Percentiles rank a stretch among this genome's conserved stretches.
These are phyloP conservation scores for Scaptomyza cyrtandrae DNA, from an alignment of 2,888 invertebrate genomes.

Conservation along the genomic window DNA sequence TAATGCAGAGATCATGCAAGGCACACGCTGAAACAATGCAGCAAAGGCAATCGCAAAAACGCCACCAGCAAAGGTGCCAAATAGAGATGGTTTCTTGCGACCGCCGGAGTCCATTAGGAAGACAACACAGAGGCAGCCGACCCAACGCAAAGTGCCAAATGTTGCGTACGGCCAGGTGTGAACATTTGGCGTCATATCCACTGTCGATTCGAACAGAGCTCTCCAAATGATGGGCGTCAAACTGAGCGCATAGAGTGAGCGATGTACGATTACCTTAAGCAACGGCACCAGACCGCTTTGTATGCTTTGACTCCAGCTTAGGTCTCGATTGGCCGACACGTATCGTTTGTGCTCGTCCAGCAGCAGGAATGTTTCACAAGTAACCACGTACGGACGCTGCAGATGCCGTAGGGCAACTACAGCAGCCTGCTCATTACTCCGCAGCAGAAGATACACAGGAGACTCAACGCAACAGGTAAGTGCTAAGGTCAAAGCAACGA, in stretches of 20 bases:
- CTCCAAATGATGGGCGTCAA: slow-evolving; percentile 61
- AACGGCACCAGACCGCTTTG: slow-evolving; percentile 62
- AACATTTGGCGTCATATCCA: slow-evolving; percentile 27
- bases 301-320: slow-evolving; percentile 41
- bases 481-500: slow-evolving; percentile 54
- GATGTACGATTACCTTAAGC: slow-evolving; percentile 67
- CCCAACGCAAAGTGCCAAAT: slow-evolving; percentile 63
- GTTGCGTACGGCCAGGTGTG: slow-evolving; percentile 62
- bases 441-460: slow-evolving; percentile 70
- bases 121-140: slow-evolving; percentile 59
- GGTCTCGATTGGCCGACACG: slow-evolving; percentile 62
- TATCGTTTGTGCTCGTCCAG: slow-evolving; percentile 79
- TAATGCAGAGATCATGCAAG: slow-evolving; percentile 53
- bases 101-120: slow-evolving; percentile 73
- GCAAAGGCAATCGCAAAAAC: slow-evolving; percentile 69
- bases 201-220: slow-evolving; percentile 47
- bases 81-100: slow-evolving; percentile 68
- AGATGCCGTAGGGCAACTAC: slow-evolving; percentile 69
- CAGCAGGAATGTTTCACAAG: slow-evolving; percentile 68
- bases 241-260: slow-evolving; percentile 67
- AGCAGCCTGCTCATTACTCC: slow-evolving; percentile 70
- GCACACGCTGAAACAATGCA: slow-evolving; percentile 37
- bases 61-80: slow-evolving; percentile 64
- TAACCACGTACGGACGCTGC: slow-evolving; percentile 68
- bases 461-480: slow-evolving; percentile 74